A percentile compares a stretch with the other conserved stretches of the same genome.
These are phyloP conservation scores for Enchytraeus crypticus DNA, from an alignment of 2,888 invertebrate species.

Conservation along the genomic window DNA sequence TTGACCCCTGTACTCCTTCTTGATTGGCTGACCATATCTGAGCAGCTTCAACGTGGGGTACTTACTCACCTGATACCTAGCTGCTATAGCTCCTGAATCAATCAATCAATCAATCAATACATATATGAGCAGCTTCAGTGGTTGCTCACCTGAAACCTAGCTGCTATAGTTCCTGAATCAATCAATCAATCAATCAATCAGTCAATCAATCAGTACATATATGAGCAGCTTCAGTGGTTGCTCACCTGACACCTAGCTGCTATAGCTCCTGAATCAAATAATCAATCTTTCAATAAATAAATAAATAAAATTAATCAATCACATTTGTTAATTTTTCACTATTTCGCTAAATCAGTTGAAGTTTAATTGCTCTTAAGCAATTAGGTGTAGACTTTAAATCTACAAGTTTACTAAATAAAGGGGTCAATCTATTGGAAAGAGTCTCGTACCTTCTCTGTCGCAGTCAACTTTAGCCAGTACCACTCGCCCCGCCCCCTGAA, in stretches of 20 bases:
- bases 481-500: conserved; percentile 61
- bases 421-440: too few species aligned
- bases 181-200: background rate
- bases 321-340: background rate
- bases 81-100: conserved; percentile 63
- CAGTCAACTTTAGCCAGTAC: conserved; percentile 95
- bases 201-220: conserved; percentile 46
- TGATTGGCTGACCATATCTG: conserved; percentile 53
- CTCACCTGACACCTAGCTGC: conserved; percentile 87
- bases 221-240: conserved; percentile 92
- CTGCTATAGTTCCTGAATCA: conserved; percentile 63
- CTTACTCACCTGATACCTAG: conserved; percentile 89
- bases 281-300: background rate
- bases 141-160: conserved; percentile 89
- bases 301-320: background rate
- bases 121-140: conserved; percentile 73
- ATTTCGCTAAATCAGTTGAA: background rate
- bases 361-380: background rate
- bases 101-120: background rate
- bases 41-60: conserved; percentile 96
- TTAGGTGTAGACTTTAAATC: background rate
- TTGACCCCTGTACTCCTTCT: conserved; percentile 61
- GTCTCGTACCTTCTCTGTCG: conserved; percentile 79
- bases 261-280: conserved; percentile 56
- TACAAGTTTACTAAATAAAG: too few species aligned